Evolutionary conservation across 37 sponge, comb jelly and placozoan genomes (phyloP).

Genomic region (Lycopodina hypogea): DNA sequence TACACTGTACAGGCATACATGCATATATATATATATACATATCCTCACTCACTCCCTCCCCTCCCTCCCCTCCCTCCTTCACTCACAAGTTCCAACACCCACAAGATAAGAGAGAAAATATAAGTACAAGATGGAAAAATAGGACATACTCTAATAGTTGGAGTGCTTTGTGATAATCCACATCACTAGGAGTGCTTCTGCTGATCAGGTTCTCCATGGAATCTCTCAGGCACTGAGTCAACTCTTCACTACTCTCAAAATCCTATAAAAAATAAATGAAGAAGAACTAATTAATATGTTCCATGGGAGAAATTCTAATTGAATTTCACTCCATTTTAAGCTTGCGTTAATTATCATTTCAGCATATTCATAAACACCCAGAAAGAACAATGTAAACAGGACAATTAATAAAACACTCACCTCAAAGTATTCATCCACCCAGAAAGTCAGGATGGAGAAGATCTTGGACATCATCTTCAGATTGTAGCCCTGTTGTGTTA

Average conservation of each 20-base stretch:
- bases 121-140: no score
- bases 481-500: not conserved
- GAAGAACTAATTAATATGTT: not conserved
- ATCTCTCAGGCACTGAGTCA: not conserved
- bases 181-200: not conserved
- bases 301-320: no score
- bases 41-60: no score
- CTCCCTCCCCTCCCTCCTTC: no score
- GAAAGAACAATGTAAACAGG: no score
- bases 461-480: slow-evolving; percentile 41
- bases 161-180: not conserved
- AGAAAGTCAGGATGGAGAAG: slow-evolving; percentile 43
- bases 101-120: no score
- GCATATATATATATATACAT: no score
- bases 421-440: slow-evolving; percentile 53
- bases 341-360: no score
- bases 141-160: not conserved
- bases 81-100: no score
- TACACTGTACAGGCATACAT: no score
- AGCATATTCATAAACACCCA: no score
- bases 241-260: not conserved
- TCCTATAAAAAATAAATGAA: slow-evolving; percentile 14
- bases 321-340: no score
- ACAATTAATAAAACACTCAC: slow-evolving; percentile 14
- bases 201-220: not conserved